Evolutionary conservation across 2,797 vertebrate genomes (phyloP).

Genomic region (Leptoclinus maculatus): DNA sequence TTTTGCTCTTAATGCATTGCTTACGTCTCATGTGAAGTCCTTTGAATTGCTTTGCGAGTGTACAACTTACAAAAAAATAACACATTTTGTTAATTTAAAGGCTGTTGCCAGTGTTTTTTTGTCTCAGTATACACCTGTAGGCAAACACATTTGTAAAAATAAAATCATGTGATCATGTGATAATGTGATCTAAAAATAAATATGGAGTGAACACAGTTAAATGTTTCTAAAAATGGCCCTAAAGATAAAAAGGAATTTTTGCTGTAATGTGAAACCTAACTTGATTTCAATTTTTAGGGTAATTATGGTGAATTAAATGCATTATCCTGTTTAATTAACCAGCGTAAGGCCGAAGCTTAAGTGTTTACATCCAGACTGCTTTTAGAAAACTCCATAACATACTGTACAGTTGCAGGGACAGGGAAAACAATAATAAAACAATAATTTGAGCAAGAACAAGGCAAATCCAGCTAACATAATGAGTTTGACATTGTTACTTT

Average conservation of each 20-base stretch:
- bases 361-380: neutral
- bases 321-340: neutral
- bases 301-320: neutral
- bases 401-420: neutral
- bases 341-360: neutral
- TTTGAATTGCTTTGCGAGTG: neutral
- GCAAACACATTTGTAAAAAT: neutral
- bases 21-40: neutral
- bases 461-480: constrained; percentile 31
- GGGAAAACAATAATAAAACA: neutral
- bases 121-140: neutral
- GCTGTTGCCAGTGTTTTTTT: neutral
- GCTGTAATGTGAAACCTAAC: neutral
- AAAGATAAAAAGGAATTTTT: neutral
- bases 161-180: constrained; percentile 5
- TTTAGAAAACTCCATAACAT: constrained; percentile 11
- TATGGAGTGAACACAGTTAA: neutral
- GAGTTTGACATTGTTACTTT: constrained; percentile 36
- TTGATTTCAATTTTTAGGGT: neutral
- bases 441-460: constrained; percentile 21
- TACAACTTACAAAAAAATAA: neutral
- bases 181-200: constrained; percentile 10
- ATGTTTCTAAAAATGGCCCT: neutral
- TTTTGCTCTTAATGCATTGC: neutral
- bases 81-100: neutral